Base-by-base conservation (phyloP, 1,140 invertebrate genomes). In the Nasonia vitripennis region DNA sequence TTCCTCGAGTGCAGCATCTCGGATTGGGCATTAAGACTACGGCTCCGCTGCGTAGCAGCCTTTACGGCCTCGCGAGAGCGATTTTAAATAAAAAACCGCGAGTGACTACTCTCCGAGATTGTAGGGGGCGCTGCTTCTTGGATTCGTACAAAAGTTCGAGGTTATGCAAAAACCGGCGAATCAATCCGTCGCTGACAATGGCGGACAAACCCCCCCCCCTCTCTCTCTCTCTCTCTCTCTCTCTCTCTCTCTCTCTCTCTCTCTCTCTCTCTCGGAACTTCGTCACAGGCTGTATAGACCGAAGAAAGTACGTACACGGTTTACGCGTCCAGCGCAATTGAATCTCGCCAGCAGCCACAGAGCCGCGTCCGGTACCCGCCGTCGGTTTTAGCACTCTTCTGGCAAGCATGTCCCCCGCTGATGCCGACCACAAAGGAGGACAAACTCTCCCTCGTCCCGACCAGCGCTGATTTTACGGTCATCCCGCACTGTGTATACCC, bases 11-110 rank as follows among this genome's bases (percentile, higher is more conserved):
- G 55, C 17, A 62, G 55, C 5, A 62, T 51, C 11, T 12, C 7
- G 37, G 17, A 48, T 81, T 51, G 68, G 41, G 79, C 73, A 81
- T 81, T 81, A 73, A 81, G 45, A 81, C 37, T 6, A 62, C 17
- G 20, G 55, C 31, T 68, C 17, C n/a, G 55, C 20, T 62, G 55
- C 20, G 5, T 20, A 20, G 55, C 55, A 71, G 12, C 17, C 45
- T 81, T 81, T 81, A 81, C 14, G 79, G 41, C 14, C 31, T 81
- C 34, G 27, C 27, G 27, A 27, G 27, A 27, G 27, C 27, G 27
- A 27, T 27, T 27, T 27, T 20, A 55, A 20, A 62, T 62, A n/a
- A n/a, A 34, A 78, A 34, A 34, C 55, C 31, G 14, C 4, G 27
- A 27, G 2, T 27, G 51, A 78, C 10, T 6, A 45, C 71, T 74